Conservation (phyloP, 2,888 invertebrate species). For the Zygaena filipendulae region DNA sequence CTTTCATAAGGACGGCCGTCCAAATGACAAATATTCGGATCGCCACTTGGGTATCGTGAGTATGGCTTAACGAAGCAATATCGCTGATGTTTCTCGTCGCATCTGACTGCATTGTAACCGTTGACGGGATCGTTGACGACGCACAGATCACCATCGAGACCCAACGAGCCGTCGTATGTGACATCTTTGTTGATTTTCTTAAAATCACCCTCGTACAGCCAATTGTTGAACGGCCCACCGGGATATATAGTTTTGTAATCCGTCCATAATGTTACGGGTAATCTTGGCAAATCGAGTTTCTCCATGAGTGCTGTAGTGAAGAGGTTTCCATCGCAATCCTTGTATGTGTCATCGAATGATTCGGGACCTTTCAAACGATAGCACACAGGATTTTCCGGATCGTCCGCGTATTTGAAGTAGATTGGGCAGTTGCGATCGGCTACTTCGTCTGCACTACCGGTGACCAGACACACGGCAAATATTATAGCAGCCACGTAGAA, state of each 20-base stretch:
- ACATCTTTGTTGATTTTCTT: conserved; percentile 29
- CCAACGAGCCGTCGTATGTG: conserved; percentile 22
- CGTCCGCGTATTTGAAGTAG: conserved; percentile 33
- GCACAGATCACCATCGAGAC: conserved; percentile 37
- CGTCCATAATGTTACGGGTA: conserved; percentile 41
- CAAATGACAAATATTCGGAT: no score
- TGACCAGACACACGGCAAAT: conserved; percentile 24
- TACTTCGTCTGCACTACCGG: conserved; percentile 19
- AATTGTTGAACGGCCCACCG: conserved; percentile 51
- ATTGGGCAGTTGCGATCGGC: conserved; percentile 36
- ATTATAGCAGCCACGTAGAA: conserved; percentile 19
- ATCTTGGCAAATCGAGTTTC: conserved; percentile 29
- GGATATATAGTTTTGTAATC: conserved; percentile 49
- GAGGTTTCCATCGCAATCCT: conserved; percentile 44
- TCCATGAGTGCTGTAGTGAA: conserved; percentile 34
- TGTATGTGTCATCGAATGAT: conserved; percentile 36
- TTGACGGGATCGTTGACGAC: conserved; percentile 34
- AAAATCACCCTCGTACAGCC: conserved; percentile 33
- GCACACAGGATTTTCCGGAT: conserved; percentile 29
- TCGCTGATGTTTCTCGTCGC: conserved; percentile 40
- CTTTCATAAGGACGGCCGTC: no score
- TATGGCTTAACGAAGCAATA: conserved; percentile 48
- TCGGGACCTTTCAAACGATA: conserved; percentile 50
- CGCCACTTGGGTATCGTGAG: no score
- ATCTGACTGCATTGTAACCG: conserved; percentile 37